Base-by-base conservation (phyloP, 2,888 invertebrate species). In the Digitonthophagus gazella region DNA sequence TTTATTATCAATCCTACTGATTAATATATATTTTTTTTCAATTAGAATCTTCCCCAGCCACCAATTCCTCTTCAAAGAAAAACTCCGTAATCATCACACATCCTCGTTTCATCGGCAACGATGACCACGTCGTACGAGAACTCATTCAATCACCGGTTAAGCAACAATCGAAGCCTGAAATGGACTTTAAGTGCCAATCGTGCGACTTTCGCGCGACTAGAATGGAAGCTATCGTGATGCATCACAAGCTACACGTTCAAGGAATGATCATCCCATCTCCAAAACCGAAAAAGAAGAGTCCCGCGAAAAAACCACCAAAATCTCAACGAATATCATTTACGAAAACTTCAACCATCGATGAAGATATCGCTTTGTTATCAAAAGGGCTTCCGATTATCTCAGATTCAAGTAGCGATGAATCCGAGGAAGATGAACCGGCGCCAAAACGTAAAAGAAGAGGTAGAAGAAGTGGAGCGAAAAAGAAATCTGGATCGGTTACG, bases 201-300 rank as follows among this genome's bases (percentile, higher is more conserved):
- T 78, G 78, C 67, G 73, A 71, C 15, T 93, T 91, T 77, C 86
- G 87, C 18, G 89, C 91, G 22, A 84, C 86, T 14, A 86, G 93
- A 20, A 83, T 93, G 18, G 92, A 92, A 80, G 90, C 92, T 58
- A 86, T 93, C 78, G 88, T 92, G 72, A 82, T 89, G 72, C 93
- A 93, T 78, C 89, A 88, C 70, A 91, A 91, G 83, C 87, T 87
- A 74, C 93, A 93, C 77, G 86, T 88, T 75, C 83, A 85, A 67
- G 86, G 86, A 64, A 75, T 67, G 15, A 58, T 28, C 20, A 67
- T 58, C 5, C 70, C 77, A 58, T 76, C 75, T 63, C 74, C 76
- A 19, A 76, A 74, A 64, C 73, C 67, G 66, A 74, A 72, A 74
- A 78, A 74, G 71, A 77, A 58, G 76, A 75, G 72, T 69, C 75